Evolutionary conservation across 2,797 vertebrate genomes (phyloP), one percentile per base, ranked within the genome.

Genomic region (Podargus strigoides): DNA sequence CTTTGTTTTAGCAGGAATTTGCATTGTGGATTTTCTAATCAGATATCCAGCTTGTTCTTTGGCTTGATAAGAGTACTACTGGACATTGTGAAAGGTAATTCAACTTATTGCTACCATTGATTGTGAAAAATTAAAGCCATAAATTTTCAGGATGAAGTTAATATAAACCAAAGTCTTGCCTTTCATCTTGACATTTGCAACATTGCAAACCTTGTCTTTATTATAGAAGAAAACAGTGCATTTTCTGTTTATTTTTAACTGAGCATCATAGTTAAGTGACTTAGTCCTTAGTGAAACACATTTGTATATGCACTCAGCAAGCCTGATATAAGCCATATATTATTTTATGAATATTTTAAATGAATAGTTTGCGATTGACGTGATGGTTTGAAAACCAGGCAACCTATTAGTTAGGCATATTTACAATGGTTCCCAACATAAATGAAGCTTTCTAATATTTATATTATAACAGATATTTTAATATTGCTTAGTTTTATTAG

Each of bases 31-130:
- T 68, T 87, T 89, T 85, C 41, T 46, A 83, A 67, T 79, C n/a
- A 64, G 27, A 46, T 5, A 56, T 9, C 2, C 13, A 93, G 30
- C 8, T 9, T 58, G 32, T 64, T 70, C 56, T 94, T 92, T 85
- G 41, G 62, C 17, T 80, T 72, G 66, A 41, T 79, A 92, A 36
- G 32, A 42, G 12, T 30, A 41, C 20, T 37, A 30, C 17, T 52
- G 34, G 44, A 80, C 30, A 58, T 30, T 39, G 23, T 81, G 42
- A 94, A 95, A 91, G 30, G 93, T 97, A 92, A 96, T 72, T 93
- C 19, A 39, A 53, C 8, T 76, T 79, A n/a, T 56, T 90, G 16
- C 7, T 84, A n/a, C 7, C 5, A 27, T 18, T 27, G 44, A 64
- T 27, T 24, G 30, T 52, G 74, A 66, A 84, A 72, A 85, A 66